Base-by-base conservation (phyloP, 1,140 invertebrate species). In the Platyscapa corneri region DNA sequence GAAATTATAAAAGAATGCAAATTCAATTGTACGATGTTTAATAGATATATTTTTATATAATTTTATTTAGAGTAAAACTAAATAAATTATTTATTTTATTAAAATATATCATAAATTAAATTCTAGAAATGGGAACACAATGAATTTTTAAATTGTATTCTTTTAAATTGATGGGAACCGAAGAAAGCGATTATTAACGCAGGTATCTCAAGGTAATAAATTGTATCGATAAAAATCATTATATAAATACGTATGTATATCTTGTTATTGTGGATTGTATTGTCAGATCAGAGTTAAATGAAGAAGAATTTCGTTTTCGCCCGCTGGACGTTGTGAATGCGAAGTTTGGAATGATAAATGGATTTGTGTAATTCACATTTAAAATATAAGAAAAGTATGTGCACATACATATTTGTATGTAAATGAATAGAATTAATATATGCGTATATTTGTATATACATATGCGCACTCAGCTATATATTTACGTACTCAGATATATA, bases 181-280 rank as follows among this genome's bases (percentile, higher is more conserved):
- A 60, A 60, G 23, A 46, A 42, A 37, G 39, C 23, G 32, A 49
- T 46, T 27, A 76, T 10, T 56, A 78, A 46, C 70, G 84, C 84
- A 81, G 84, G 78, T 85, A 85, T 85, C 65, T 85, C 39, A 34
- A 79, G n/a, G 42, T 76, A 67, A 56, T 34, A n/a, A 37, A 76
- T 64, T 42, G 79, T 27, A 65, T n/a, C n/a, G 1, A 3, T n/a
- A 65, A 56, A 18, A 46, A 1, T 18, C 30, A 75, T n/a, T 14
- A 70, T 23, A 70, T 30, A 81, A 8, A 49, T 74, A 74, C 32
- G 18, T 74, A 65, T 83, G 75, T 72, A 56, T 39, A 84, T n/a
- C 0, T 77, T 34, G 34, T 77, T 77, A 77, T 76, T 46, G 39
- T 76, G 39, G 82, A 64, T 49, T 42, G n/a, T 1, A 32, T 34